phyloP scores from a whole-genome alignment of 2,113 vertebrate species.

The Cariama cristata region DNA sequence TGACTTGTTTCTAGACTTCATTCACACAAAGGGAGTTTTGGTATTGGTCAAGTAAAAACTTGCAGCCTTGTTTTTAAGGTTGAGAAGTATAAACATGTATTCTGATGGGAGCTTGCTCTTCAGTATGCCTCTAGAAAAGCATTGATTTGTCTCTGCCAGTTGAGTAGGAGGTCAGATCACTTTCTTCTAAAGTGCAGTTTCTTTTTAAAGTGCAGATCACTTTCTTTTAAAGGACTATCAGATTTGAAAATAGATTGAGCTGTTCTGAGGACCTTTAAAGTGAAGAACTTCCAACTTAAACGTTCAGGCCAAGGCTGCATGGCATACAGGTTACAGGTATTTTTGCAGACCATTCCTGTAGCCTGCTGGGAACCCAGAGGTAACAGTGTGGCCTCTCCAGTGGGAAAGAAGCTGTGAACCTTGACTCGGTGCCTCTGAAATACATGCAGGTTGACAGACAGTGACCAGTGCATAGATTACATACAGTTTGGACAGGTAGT shows the following conservation, averaged over 20 bases:
- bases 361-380: not conserved
- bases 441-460: not conserved
- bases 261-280: not conserved
- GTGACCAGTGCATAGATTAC: too few relatives aligned
- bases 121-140: not conserved
- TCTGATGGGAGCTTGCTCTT: not conserved
- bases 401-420: not conserved
- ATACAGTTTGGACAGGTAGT: not conserved
- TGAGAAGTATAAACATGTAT: not conserved
- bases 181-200: not conserved
- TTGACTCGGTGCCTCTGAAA: not conserved
- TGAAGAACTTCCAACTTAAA: not conserved
- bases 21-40: not conserved
- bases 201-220: not conserved
- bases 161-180: not conserved
- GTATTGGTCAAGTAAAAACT: not conserved
- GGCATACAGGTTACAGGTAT: not conserved
- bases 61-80: not conserved
- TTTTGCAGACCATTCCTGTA: not conserved
- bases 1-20: not conserved
- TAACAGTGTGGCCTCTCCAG: not conserved
- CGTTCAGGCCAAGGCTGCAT: not conserved
- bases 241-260: not conserved
- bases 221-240: not conserved
- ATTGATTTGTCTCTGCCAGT: not conserved